Base-by-base conservation (phyloP, 2,888 invertebrate species). In the Venusia cambrica region DNA sequence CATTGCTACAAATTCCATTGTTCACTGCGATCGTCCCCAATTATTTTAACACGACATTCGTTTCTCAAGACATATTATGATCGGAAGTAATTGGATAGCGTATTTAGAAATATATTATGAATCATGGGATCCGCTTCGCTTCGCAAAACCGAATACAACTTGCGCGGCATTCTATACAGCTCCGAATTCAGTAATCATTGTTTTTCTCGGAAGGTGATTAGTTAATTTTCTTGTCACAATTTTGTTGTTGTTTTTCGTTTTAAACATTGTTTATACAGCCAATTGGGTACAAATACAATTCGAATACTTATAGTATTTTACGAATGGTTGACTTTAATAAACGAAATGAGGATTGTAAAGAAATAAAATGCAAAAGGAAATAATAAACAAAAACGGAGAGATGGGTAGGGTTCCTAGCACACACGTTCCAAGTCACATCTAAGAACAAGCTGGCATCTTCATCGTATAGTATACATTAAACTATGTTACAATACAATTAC, bases 401-500 rank as follows among this genome's bases (percentile, higher is more conserved):
- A 64, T 62, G 75, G 81, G 78, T 68, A 73, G 80, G 80, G 65
- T 64, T 66, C 81, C 83, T 84, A 77, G 66, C 76, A 73, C 73
- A 75, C 75, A 77, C 66, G 67, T 63, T 66, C 69, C 70, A 75
- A 78, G 62, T 68, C 74, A 79, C 83, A 85, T 81, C 85, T 84
- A 85, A 73, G 31, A 79, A 79, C 80, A 85, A 87, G 87, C 87
- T 79, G 73, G 83, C 84, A 83, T 73, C 70, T 64, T 72, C 57
- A 50, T 64, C 57, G 63, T 73, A 69, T 62, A 73, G 69, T 62
- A 62, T 71, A 80, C 77, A 80, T 70, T 76, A 74, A 74, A 69
- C 80, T 84, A 83, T 71, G 74, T 80, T 77, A 83, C 80, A 83
- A 65, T 79, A 85, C 83, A 80, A 54, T 68, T 71, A 78, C 85